phyloP scores from a whole-genome alignment of 1,140 invertebrate genomes.

The Drosophila willistoni region DNA sequence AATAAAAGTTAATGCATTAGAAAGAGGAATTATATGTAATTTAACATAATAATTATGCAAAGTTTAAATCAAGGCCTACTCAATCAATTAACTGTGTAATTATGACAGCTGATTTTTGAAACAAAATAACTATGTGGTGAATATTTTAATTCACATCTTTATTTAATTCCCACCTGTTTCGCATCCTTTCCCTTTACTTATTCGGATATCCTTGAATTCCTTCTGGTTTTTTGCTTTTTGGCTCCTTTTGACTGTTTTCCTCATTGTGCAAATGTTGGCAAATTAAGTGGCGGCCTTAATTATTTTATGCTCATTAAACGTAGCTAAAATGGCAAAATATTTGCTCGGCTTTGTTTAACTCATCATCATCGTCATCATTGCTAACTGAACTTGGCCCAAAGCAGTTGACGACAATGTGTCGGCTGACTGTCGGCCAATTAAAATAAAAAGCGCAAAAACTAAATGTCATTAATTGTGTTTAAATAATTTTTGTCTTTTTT shows the following conservation, averaged over 20 bases:
- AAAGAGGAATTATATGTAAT: too few relatives aligned
- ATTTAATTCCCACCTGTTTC: conserved; percentile 32
- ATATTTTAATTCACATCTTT: conserved; percentile 16
- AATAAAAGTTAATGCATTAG: too few relatives aligned
- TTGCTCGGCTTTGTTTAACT: conserved; percentile 53
- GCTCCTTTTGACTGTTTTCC: conserved; percentile 30
- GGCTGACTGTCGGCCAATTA: conserved; percentile 2
- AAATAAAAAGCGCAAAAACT: conserved; percentile 44
- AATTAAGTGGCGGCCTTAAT: conserved; percentile 74
- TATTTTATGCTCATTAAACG: conserved; percentile 79
- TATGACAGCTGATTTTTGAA: too few relatives aligned
- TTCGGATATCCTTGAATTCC: conserved; percentile 38
- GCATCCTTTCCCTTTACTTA: conserved; percentile 49
- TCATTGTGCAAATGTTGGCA: conserved; percentile 55
- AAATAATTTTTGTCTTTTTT: conserved; percentile 40
- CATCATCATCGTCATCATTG: conserved; percentile 23
- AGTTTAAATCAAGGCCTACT: too few relatives aligned
- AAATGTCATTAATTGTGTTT: conserved; percentile 78
- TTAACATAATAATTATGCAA: too few relatives aligned
- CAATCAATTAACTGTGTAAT: too few relatives aligned
- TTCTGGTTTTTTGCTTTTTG: conserved; percentile 4
- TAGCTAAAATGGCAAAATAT: conserved; percentile 34
- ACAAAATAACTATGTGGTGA: background rate
- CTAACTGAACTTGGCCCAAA: conserved; percentile 58
- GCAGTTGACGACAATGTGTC: conserved; percentile 64